These are phyloP conservation scores for Heteromyza rotundicornis DNA, from an alignment of 2,888 invertebrate genomes.

Conservation along the genomic window DNA sequence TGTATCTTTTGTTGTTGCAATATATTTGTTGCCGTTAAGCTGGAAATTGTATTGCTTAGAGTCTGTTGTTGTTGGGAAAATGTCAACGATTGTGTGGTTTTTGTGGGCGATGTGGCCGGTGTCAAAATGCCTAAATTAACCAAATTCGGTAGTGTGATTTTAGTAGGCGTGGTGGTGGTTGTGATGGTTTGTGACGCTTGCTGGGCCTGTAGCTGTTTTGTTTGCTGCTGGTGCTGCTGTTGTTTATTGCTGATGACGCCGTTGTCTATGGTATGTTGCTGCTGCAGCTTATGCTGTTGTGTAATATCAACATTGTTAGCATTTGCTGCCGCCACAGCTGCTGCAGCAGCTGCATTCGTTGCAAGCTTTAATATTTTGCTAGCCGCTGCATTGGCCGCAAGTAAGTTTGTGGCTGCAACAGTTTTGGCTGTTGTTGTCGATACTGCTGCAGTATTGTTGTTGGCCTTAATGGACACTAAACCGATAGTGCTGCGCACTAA, in stretches of 20 bases:
- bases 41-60: constrained; percentile 38
- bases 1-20: constrained; percentile 38
- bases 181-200: constrained; percentile 28
- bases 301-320: constrained; percentile 35
- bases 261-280: constrained; percentile 36
- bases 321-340: constrained; percentile 33
- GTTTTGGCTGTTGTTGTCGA: constrained; percentile 38
- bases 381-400: constrained; percentile 60
- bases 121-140: constrained; percentile 65
- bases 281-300: constrained; percentile 41
- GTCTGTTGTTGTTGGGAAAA: constrained; percentile 48
- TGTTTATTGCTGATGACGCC: constrained; percentile 9
- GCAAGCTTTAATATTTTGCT: constrained; percentile 61
- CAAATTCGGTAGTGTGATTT: constrained; percentile 61
- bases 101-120: constrained; percentile 65
- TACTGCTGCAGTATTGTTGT: constrained; percentile 34
- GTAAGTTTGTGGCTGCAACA: constrained; percentile 53
- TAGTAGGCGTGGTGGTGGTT: constrained; percentile 45
- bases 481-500: constrained; percentile 62
- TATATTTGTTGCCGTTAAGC: constrained; percentile 41
- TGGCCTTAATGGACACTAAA: constrained; percentile 59
- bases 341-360: constrained; percentile 55
- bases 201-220: constrained; percentile 17
- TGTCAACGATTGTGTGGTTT: constrained; percentile 57
- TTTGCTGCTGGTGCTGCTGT: constrained; percentile 26